phyloP scores from a whole-genome alignment of 2,888 invertebrate species.

The Spilarctia lutea region DNA sequence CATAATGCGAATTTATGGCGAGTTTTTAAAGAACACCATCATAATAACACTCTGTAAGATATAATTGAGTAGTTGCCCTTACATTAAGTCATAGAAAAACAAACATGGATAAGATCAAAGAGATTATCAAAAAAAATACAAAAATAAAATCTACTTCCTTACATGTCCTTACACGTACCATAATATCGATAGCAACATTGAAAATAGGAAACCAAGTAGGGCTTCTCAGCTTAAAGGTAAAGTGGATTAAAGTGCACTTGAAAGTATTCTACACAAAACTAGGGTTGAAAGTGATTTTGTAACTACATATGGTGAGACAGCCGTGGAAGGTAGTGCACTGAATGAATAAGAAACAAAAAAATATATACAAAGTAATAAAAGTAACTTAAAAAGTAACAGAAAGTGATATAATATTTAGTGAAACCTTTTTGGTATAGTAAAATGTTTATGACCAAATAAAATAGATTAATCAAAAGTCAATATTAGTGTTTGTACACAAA shows the following conservation, averaged over 20 bases:
- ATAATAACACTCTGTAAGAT: background rate
- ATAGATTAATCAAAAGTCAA: slow-evolving; percentile 36
- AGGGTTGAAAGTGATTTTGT: slow-evolving; percentile 62
- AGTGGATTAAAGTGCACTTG: slow-evolving; percentile 74
- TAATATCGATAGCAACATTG: slow-evolving; percentile 8
- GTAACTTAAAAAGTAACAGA: background rate
- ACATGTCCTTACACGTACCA: no score
- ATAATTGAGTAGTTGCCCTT: background rate
- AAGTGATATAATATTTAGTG: slow-evolving; percentile 1
- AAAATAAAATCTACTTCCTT: slow-evolving; percentile 18
- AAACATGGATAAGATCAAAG: background rate
- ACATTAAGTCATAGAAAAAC: background rate
- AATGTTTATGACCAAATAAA: slow-evolving; percentile 23
- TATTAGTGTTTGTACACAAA: slow-evolving; percentile 22
- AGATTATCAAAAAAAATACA: background rate
- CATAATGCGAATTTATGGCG: no score
- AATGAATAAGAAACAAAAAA: background rate
- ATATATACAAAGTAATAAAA: background rate
- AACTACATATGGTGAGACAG: slow-evolving; percentile 50
- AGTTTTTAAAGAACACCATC: no score
- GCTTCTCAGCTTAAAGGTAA: slow-evolving; percentile 69
- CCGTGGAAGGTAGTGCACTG: slow-evolving; percentile 21
- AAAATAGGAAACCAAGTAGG: slow-evolving; percentile 52
- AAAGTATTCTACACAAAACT: slow-evolving; percentile 60
- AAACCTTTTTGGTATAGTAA: background rate